Base-by-base conservation (phyloP, 2,113 vertebrate species). In the Albula glossodonta region DNA sequence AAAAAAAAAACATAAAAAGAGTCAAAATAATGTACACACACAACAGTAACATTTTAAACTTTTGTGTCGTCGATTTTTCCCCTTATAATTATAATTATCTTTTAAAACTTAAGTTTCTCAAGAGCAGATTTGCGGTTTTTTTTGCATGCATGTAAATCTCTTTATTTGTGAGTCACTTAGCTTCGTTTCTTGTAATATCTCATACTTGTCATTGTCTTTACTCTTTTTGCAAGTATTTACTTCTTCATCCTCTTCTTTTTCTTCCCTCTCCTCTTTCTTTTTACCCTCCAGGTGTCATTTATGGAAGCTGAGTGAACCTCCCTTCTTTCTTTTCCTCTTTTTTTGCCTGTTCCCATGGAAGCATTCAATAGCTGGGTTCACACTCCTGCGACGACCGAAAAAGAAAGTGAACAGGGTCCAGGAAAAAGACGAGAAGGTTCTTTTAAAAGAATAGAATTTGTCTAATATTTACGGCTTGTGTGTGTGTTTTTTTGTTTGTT, bases 91-190 rank as follows among this genome's bases (percentile, higher is more conserved):
- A 94, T 94, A 91, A 89, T 93, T 94, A 92, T 93, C 90, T 91
- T 91, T 94, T 94, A 94, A 94, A 95, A 95, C 91, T 90, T 94
- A 94, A 93, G 92, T 94, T 94, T 95, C 89, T 93, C 92, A 93
- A 94, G 93, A 95, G 93, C 94, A 96, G 93, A 92, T 93, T 93
- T 92, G 92, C 93, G 94, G 94, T 93, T 80, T 77, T 77, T 94
- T 91, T 92, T 94, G 94, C 95, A 96, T 96, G 95, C 95, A 95
- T 92, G 82, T 96, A 93, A 92, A 92, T 94, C 94, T 94, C 90
- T 94, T 94, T 94, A 93, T 91, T 91, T 90, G 90, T 92, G 92
- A 96, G 92, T 94, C 93, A 93, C 93, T 92, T 92, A 92, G 91
- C 91, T 93, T 94, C 91, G 53, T 81, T 82, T 95, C 92, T 92